These are phyloP conservation scores for Acrobasis repandana DNA, from an alignment of 2,888 invertebrate genomes.

Conservation along the genomic window DNA sequence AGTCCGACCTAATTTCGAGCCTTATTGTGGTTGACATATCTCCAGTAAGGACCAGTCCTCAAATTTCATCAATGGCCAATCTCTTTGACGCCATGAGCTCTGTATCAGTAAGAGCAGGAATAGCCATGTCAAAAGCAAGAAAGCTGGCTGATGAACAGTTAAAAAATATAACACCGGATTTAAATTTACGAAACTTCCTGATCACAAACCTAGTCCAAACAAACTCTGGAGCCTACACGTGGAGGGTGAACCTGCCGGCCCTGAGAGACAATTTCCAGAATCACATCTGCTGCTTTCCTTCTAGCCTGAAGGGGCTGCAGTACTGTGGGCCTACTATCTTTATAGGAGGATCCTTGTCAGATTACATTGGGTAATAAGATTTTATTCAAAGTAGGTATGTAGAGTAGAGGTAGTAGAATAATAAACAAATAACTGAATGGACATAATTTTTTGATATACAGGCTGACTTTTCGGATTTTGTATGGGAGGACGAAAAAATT, in stretches of 20 bases:
- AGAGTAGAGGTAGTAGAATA: too few relatives aligned
- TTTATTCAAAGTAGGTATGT: too few relatives aligned
- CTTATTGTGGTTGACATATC: slow-evolving; percentile 88
- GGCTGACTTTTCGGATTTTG: too few relatives aligned
- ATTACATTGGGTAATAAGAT: slow-evolving; percentile 87
- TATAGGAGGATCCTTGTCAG: slow-evolving; percentile 91
- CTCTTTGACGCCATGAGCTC: slow-evolving; percentile 86
- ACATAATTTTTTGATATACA: too few relatives aligned
- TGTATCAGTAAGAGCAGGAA: slow-evolving; percentile 83
- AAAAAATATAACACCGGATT: slow-evolving; percentile 78
- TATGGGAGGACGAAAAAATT: too few relatives aligned
- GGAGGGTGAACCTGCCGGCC: slow-evolving; percentile 91
- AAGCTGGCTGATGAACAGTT: slow-evolving; percentile 85
- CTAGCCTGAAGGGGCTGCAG: slow-evolving; percentile 68
- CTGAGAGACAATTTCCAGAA: slow-evolving; percentile 85
- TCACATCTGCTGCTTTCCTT: slow-evolving; percentile 86
- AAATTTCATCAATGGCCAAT: slow-evolving; percentile 83
- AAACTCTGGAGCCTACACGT: slow-evolving; percentile 84
- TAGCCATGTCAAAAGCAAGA: slow-evolving; percentile 87
- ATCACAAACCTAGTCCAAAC: slow-evolving; percentile 92
- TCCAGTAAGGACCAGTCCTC: slow-evolving; percentile 85
- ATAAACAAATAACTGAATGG: too few relatives aligned
- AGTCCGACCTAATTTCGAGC: slow-evolving; percentile 85
- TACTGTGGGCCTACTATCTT: slow-evolving; percentile 90
- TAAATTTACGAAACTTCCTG: slow-evolving; percentile 88